A percentile compares a stretch with the other conserved stretches of the same genome.
Evolutionary conservation across 2,888 invertebrate species (phyloP).

Genomic region (Flexamia atlantica): DNA sequence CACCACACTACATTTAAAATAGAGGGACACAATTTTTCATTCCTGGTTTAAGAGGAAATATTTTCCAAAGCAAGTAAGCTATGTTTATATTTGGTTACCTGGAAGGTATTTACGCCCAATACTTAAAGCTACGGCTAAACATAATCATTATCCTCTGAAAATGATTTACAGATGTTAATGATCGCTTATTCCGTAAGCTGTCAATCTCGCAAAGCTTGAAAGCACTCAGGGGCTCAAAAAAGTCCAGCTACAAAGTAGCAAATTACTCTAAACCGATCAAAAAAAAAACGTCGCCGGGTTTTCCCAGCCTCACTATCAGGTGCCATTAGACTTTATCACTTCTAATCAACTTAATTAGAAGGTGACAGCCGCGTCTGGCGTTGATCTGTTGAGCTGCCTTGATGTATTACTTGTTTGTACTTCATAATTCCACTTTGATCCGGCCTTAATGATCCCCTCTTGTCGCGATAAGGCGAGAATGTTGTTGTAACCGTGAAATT

Average conservation of each 20-base stretch:
- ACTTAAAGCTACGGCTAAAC: no score
- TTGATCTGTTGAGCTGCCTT: constrained; percentile 31
- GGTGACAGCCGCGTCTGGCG: neutral
- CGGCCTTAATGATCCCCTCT: constrained; percentile 16
- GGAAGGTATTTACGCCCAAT: no score
- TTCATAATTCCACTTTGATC: constrained; percentile 30
- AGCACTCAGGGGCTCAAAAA: neutral
- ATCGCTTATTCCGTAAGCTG: no score
- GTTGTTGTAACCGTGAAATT: neutral
- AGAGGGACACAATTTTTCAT: no score
- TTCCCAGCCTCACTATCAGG: neutral
- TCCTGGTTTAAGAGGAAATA: no score
- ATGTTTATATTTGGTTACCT: no score
- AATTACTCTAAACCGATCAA: neutral
- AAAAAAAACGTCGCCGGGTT: neutral
- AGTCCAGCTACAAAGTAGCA: neutral
- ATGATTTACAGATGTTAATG: no score
- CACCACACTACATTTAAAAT: no score
- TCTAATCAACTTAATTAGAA: constrained; percentile 9
- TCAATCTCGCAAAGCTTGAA: neutral
- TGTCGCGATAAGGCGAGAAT: neutral
- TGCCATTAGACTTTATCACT: constrained; percentile 25
- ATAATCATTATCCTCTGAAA: no score
- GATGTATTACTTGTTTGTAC: constrained; percentile 50
- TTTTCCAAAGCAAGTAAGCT: no score